phyloP scores from a whole-genome alignment of 2,113 vertebrate genomes.

The Castor canadensis region DNA sequence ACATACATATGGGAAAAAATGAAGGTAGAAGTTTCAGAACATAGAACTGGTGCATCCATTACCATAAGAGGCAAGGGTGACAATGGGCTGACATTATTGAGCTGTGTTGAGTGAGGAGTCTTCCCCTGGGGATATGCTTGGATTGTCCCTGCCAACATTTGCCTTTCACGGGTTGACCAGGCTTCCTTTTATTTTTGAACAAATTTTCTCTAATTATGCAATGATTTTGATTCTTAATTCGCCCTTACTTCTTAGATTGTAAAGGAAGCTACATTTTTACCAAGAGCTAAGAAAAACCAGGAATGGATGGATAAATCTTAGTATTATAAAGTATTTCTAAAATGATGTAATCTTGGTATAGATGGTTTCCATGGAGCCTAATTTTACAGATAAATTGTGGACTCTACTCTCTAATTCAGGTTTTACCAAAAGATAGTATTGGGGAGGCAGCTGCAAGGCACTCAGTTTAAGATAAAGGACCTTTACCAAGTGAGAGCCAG shows the following conservation, averaged over 20 bases:
- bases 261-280: background rate
- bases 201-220: background rate
- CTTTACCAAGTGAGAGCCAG: background rate
- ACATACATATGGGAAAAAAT: background rate
- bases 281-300: background rate
- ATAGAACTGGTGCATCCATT: background rate
- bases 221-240: background rate
- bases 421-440: background rate
- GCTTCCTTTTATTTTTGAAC: background rate
- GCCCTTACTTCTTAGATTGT: background rate
- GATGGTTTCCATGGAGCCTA: background rate
- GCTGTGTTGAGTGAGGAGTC: background rate
- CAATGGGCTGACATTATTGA: too few relatives aligned
- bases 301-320: background rate
- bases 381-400: background rate
- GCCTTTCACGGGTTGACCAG: background rate
- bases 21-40: background rate
- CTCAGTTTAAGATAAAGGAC: background rate
- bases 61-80: background rate
- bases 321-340: constrained; percentile 10
- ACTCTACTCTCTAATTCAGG: background rate
- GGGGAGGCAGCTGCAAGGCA: background rate
- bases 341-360: background rate
- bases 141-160: background rate
- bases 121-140: background rate